phyloP scores from a whole-genome alignment of 2,888 invertebrate species.

The Caenorhabditis angaria region DNA sequence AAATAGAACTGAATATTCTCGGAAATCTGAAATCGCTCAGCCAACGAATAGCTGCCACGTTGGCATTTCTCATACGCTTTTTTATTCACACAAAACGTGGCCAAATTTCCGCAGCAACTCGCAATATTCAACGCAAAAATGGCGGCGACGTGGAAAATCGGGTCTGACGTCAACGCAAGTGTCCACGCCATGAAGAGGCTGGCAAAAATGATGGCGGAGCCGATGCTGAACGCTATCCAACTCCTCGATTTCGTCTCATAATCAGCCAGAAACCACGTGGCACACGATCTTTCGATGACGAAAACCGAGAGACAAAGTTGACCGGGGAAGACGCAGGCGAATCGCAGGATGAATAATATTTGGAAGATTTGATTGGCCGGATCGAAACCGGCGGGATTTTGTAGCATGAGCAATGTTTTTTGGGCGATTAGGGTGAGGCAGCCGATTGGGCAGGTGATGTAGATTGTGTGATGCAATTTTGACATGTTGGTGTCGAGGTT shows the following conservation, averaged over 20 bases:
- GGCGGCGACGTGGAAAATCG: constrained; percentile 24
- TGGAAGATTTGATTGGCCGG: too few species aligned
- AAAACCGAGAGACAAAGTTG: constrained; percentile 29
- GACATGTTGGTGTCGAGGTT: too few species aligned
- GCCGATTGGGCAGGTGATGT: too few species aligned
- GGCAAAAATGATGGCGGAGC: constrained; percentile 18
- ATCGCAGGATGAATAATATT: neutral
- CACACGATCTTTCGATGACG: constrained; percentile 31
- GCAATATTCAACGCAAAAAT: constrained; percentile 16
- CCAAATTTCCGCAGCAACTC: constrained; percentile 29
- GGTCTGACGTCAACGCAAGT: constrained; percentile 15
- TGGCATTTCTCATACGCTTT: constrained; percentile 27
- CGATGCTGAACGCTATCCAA: constrained; percentile 28
- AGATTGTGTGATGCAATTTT: too few species aligned
- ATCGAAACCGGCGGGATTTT: too few species aligned
- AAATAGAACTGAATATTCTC: constrained; percentile 35
- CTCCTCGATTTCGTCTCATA: constrained; percentile 19
- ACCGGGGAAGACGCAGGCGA: constrained; percentile 5
- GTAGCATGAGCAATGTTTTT: too few species aligned
- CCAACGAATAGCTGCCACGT: constrained; percentile 19
- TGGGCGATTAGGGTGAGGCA: too few species aligned
- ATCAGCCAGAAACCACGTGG: constrained; percentile 21
- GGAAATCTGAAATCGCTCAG: constrained; percentile 34
- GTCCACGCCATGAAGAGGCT: constrained; percentile 25
- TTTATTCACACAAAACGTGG: constrained; percentile 24